A percentile compares a stretch with the other conserved stretches of the same genome.
These are phyloP conservation scores for Drosophila flavopinicola DNA, from an alignment of 2,888 invertebrate genomes.

Conservation along the genomic window DNA sequence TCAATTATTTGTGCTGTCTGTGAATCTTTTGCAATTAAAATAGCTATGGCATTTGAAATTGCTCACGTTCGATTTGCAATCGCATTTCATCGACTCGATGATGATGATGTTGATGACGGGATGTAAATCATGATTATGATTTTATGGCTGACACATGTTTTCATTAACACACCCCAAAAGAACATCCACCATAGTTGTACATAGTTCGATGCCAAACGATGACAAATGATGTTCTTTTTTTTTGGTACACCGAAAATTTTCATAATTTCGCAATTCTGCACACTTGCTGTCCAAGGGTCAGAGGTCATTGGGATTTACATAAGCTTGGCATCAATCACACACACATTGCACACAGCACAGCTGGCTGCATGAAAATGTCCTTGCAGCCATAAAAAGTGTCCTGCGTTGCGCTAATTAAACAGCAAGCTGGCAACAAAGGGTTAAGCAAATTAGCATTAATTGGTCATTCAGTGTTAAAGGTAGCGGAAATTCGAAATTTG, in stretches of 20 bases:
- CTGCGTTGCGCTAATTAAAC: conserved; percentile 68
- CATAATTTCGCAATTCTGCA: conserved; percentile 76
- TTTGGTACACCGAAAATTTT: conserved; percentile 45
- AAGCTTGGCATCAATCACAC: conserved; percentile 67
- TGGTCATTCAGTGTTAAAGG: conserved; percentile 53
- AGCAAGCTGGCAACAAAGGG: conserved; percentile 49
- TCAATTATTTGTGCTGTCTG: conserved; percentile 35
- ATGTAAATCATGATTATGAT: conserved; percentile 84
- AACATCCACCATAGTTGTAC: conserved; percentile 20
- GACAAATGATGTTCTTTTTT: conserved; percentile 68
- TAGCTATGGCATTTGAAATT: conserved; percentile 20
- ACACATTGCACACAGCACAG: conserved; percentile 40
- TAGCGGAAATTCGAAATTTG: conserved; percentile 30
- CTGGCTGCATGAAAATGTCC: conserved; percentile 35
- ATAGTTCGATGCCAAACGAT: conserved; percentile 49
- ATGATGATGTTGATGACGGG: conserved; percentile 45
- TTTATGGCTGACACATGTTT: conserved; percentile 82
- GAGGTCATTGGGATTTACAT: conserved; percentile 73
- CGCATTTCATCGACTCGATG: conserved; percentile 41
- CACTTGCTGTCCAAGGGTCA: conserved; percentile 63
- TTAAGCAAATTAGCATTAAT: conserved; percentile 71
- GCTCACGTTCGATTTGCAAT: conserved; percentile 54
- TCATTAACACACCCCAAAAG: conserved; percentile 53
- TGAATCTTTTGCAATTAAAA: conserved; percentile 46
- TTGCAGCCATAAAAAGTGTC: conserved; percentile 43